Conservation (phyloP, 2,113 vertebrate genomes). For the Thryonomys swinderianus region DNA sequence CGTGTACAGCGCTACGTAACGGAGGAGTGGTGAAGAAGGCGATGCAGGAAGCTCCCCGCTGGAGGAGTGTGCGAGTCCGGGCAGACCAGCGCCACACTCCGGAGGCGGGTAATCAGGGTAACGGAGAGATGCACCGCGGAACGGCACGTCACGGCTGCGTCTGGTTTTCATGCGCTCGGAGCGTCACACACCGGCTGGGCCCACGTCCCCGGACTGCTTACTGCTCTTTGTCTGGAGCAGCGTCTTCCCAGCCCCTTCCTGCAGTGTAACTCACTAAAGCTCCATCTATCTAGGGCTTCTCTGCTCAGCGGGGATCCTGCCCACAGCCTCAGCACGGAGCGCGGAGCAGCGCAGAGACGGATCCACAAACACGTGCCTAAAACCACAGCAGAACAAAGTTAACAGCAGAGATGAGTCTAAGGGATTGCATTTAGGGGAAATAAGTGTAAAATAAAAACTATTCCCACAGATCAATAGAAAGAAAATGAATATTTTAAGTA, state of each 20-base stretch:
- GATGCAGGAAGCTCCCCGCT: neutral
- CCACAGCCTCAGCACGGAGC: neutral
- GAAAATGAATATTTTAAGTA: slow-evolving; percentile 37
- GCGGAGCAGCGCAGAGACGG: neutral
- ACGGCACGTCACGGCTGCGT: neutral
- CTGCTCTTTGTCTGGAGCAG: neutral
- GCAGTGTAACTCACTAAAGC: too few relatives aligned
- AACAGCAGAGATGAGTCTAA: neutral
- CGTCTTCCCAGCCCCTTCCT: neutral
- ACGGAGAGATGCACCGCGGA: neutral
- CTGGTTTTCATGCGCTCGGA: neutral
- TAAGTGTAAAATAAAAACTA: slow-evolving; percentile 4
- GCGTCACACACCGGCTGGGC: too few relatives aligned
- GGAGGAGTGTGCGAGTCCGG: too few relatives aligned
- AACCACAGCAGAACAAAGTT: neutral
- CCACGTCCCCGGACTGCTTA: neutral
- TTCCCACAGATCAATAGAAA: neutral
- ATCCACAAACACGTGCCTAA: neutral
- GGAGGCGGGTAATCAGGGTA: too few relatives aligned
- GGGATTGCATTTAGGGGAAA: neutral
- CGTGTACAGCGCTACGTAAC: neutral
- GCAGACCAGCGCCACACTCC: neutral
- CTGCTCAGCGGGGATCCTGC: neutral
- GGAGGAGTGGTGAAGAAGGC: neutral
- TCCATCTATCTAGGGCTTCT: neutral